These are phyloP conservation scores for Xiphydria camelus DNA, from an alignment of 2,888 invertebrate species.

Conservation along the genomic window DNA sequence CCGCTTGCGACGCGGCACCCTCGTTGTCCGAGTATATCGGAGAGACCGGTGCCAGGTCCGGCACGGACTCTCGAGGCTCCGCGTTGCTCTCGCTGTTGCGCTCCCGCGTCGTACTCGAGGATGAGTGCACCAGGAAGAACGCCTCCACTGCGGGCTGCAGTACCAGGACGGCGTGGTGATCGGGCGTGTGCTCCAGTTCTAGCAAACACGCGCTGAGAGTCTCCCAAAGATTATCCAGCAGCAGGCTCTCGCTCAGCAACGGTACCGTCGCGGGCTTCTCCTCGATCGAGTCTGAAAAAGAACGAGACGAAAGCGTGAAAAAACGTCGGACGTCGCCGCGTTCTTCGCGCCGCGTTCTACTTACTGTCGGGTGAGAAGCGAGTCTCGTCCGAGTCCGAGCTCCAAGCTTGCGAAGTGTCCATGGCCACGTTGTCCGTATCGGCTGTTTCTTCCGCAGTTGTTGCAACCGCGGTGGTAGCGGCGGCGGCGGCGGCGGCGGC, in stretches of 20 bases:
- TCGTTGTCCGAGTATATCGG: conserved; percentile 51
- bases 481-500: no score
- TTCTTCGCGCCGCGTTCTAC: no score
- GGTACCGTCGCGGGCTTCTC: conserved; percentile 56
- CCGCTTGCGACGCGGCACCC: conserved; percentile 38
- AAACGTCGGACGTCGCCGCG: no score
- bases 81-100: conserved; percentile 29
- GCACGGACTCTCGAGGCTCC: conserved; percentile 46
- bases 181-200: conserved; percentile 79
- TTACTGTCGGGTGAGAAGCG: no score
- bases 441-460: conserved; percentile 30
- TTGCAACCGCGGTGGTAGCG: no score
- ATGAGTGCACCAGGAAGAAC: conserved; percentile 86
- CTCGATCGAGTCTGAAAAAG: conserved; percentile 35
- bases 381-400: conserved; percentile 32
- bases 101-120: conserved; percentile 58
- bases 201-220: conserved; percentile 77
- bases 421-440: conserved; percentile 44
- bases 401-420: conserved; percentile 46
- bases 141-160: conserved; percentile 87
- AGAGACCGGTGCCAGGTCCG: conserved; percentile 52
- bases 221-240: conserved; percentile 75
- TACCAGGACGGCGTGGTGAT: conserved; percentile 85
- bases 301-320: no score
- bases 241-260: conserved; percentile 71